phyloP scores from a whole-genome alignment of 2,888 invertebrate genomes.

The Xylocampa areola region DNA sequence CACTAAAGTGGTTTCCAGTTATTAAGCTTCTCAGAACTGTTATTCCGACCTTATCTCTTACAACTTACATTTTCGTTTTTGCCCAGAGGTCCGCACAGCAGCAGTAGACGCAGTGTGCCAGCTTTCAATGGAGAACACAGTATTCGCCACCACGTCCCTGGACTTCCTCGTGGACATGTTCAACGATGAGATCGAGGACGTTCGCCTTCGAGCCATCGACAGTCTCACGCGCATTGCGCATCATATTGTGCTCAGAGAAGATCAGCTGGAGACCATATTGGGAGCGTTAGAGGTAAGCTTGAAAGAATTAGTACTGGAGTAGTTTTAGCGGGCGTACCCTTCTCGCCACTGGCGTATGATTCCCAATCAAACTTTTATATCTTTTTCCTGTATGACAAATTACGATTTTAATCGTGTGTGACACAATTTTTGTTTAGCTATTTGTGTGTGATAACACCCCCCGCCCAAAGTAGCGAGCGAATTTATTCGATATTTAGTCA shows the following conservation, averaged over 20 bases:
- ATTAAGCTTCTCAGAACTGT: background rate
- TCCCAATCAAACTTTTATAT: too few relatives aligned
- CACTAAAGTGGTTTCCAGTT: too few relatives aligned
- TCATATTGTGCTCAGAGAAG: constrained; percentile 97
- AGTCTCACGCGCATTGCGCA: constrained; percentile 96
- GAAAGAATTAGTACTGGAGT: too few relatives aligned
- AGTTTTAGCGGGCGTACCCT: too few relatives aligned
- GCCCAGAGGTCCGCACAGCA: constrained; percentile 96
- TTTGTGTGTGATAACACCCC: too few relatives aligned
- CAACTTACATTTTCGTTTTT: background rate
- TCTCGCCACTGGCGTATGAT: too few relatives aligned
- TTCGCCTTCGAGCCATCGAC: constrained; percentile 97
- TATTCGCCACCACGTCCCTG: constrained; percentile 96
- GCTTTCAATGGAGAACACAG: constrained; percentile 94
- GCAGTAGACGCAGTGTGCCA: constrained; percentile 98
- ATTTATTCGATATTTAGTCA: too few relatives aligned
- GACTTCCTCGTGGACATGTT: constrained; percentile 99
- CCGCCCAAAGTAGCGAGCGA: too few relatives aligned
- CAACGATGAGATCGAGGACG: constrained; percentile 99
- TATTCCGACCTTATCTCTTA: too few relatives aligned
- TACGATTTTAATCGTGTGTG: too few relatives aligned
- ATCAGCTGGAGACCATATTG: constrained; percentile 98
- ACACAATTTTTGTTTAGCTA: too few relatives aligned
- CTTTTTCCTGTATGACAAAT: too few relatives aligned
- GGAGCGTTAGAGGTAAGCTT: constrained; percentile 98